Evolutionary conservation across 1,140 invertebrate genomes (phyloP), one percentile per base, ranked within the genome.

Genomic region (Pogonomyrmex barbatus): DNA sequence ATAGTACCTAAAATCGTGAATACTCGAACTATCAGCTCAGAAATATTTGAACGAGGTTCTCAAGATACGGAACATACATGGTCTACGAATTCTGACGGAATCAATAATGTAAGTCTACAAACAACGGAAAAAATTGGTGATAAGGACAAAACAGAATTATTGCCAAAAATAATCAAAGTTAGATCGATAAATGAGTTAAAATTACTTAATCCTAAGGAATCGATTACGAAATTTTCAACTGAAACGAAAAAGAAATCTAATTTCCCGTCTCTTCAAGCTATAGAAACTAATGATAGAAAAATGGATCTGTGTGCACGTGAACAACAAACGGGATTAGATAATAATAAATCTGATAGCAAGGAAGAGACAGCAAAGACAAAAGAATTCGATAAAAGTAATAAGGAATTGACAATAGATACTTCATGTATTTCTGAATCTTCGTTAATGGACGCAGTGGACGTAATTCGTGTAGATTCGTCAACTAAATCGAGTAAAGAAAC

Each of bases 1-100:
- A 8, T 88, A 0, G 67, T 91, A 6, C 93, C 93, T 2, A 94
- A 89, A 68, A 94, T 94, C 5, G 81, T 94, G 0, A 92, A 92
- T 58, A 70, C 92, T 6, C 84, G 91, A 30, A 93, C 93, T 0
- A 94, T 94, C 10, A 73, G 92, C 0, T 84, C 89, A 1, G 92
- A 93, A 47, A 75, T 87, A 33, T 94, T 94, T 30, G 92, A 93
- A 50, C 86, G 73, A 10, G 87, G 77, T n/a, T 60, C 89, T 0
- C 73, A 88, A 1, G 68, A 50, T 17, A 30, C n/a, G 4, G 63
- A 70, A 0, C 60, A 81, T n/a, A 56, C 1, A 2, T 73, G 52
- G 84, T 14, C 73, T 42, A 14, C 30, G 39, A 67, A 67, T 39
- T 5, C 30, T 3, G 39, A 42, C 6, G 2, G 82, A 10, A 62